A percentile compares a stretch with the other conserved stretches of the same genome.
These are phyloP conservation scores for Orchesella flavescens DNA, from an alignment of 2,888 invertebrate genomes.

Conservation along the genomic window DNA sequence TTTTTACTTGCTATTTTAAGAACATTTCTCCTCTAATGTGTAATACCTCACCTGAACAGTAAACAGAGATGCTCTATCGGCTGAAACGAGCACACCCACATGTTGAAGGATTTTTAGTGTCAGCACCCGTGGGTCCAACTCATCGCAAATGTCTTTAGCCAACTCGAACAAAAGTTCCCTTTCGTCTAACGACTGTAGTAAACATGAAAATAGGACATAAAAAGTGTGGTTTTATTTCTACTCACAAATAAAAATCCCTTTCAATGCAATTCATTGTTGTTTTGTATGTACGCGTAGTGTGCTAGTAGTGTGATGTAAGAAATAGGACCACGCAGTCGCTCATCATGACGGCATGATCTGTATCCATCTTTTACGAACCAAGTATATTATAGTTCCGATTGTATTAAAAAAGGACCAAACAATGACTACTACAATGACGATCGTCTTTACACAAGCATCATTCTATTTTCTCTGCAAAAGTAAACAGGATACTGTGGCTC, in stretches of 20 bases:
- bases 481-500: background rate
- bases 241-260: conserved; percentile 18
- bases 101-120: conserved; percentile 97
- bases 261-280: conserved; percentile 12
- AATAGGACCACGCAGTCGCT: no score
- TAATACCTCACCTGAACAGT: conserved; percentile 82
- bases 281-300: no score
- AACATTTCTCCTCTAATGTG: background rate
- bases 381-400: background rate
- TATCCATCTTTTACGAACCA: no score
- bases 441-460: background rate
- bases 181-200: conserved; percentile 80
- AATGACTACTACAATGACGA: background rate
- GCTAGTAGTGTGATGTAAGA: no score
- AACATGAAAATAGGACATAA: conserved; percentile 43
- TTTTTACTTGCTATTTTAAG: conserved; percentile 16
- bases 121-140: conserved; percentile 91
- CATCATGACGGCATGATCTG: no score
- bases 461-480: background rate
- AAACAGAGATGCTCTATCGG: conserved; percentile 94
- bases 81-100: conserved; percentile 91
- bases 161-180: conserved; percentile 96
- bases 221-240: conserved; percentile 30
- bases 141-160: conserved; percentile 96
- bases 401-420: background rate